Evolutionary conservation across 2,797 vertebrate species (phyloP), one percentile per base, ranked within the genome.

Genomic region (Philypnodon macrostomus): DNA sequence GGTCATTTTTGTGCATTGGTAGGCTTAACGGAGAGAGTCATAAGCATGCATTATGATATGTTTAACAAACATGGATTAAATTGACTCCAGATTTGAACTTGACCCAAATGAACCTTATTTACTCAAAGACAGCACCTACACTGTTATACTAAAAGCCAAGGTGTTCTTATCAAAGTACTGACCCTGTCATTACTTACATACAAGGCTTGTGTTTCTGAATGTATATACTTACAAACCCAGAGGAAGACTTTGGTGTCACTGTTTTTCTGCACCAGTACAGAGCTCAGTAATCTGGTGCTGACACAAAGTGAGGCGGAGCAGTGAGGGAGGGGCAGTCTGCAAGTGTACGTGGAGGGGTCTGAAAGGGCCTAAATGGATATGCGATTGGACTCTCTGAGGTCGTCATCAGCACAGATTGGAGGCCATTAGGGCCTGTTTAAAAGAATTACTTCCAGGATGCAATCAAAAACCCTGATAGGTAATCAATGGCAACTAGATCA

Each of bases 401-500:
- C 82, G 72, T 86, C 87, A 87, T 87, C 86, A 83, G 80, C 79
- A 75, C 74, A 85, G 85, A 85, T 85, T 84, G 77, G 70, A 81
- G 75, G 81, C 86, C 86, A 89, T 88, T 88, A 89, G 80, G 86
- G 86, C 81, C 85, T 87, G 82, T 88, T 89, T 89, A 88, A 88
- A 87, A 87, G 79, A 89, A 88, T 87, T 85, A 86, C 85, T 86
- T 86, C 79, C 87, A 88, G 87, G 84, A 89, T 84, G 85, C 86
- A 87, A 89, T 89, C 87, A 89, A 83, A 88, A 88, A 88, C 84
- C 68, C 75, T 86, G 86, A 89, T 88, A 88, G 87, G 81, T 89
- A 88, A 88, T 89, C 87, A 86, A 89, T 89, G 84, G 80, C 80
- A 89, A 89, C 84, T 72, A 81, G 86, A 89, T 89, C 87, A 87